Evolutionary conservation across 2,113 vertebrate genomes (phyloP).

Genomic region (Salminus brasiliensis): DNA sequence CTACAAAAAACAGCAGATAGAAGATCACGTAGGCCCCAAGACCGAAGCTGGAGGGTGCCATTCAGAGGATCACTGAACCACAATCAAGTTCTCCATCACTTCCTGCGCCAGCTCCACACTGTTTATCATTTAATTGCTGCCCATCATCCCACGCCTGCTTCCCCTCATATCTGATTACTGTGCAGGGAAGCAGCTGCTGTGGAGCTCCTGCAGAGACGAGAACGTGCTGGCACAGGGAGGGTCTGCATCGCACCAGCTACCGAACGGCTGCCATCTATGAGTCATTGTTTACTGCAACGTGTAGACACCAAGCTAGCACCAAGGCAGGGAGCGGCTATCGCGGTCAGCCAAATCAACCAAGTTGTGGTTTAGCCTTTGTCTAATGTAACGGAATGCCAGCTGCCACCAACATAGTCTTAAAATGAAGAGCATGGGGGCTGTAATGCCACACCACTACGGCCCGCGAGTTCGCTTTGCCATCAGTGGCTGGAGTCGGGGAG

Average conservation of each 20-base stretch:
- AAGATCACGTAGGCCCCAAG: background rate
- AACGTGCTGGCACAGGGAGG: background rate
- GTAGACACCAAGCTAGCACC: background rate
- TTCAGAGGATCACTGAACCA: constrained; percentile 46
- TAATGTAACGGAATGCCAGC: background rate
- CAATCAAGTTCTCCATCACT: constrained; percentile 49
- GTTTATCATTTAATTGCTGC: constrained; percentile 58
- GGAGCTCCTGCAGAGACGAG: constrained; percentile 21
- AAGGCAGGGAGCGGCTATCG: background rate
- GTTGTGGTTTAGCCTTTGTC: background rate
- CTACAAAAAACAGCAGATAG: no score
- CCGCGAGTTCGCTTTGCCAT: no score
- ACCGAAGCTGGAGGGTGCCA: constrained; percentile 12
- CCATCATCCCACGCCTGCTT: constrained; percentile 32
- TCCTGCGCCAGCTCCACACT: constrained; percentile 33
- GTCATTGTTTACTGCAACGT: background rate
- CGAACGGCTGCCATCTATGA: background rate
- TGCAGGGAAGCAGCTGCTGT: constrained; percentile 45
- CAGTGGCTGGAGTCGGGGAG: no score
- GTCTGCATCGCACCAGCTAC: background rate
- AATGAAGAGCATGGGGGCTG: background rate
- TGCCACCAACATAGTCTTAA: background rate
- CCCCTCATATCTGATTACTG: constrained; percentile 48
- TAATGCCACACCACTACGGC: no score
- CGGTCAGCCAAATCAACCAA: background rate